phyloP scores from a whole-genome alignment of 2,797 vertebrate species.

The Peromyscus melanophrys region DNA sequence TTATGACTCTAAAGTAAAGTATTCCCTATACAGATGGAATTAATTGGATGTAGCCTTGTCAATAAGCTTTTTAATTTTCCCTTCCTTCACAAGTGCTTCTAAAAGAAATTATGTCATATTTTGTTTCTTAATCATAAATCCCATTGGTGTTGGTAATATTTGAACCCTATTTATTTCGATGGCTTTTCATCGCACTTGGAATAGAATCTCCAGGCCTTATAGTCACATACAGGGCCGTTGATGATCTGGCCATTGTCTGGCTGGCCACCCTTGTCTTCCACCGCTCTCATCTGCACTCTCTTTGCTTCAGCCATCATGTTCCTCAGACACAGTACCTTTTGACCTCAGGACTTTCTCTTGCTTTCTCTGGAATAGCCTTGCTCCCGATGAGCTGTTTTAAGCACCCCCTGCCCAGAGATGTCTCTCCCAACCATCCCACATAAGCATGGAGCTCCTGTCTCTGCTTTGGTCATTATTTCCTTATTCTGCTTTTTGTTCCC shows the following conservation, averaged over 20 bases:
- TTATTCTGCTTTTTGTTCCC: constrained; percentile 29
- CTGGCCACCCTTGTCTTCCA: not conserved
- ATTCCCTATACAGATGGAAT: not conserved
- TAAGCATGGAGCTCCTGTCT: not conserved
- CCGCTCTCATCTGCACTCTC: not conserved
- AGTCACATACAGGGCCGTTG: not conserved
- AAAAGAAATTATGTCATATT: constrained; percentile 10
- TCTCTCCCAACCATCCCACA: not conserved
- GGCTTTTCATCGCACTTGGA: constrained; percentile 11
- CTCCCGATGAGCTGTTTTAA: not conserved
- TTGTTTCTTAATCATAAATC: constrained; percentile 48
- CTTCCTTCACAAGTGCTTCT: constrained; percentile 56
- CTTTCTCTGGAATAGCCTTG: constrained; percentile 61
- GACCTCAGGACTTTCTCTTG: constrained; percentile 1
- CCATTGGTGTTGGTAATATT: constrained; percentile 23
- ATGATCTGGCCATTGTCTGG: not conserved
- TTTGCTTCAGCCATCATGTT: constrained; percentile 1
- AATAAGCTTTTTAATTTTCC: constrained; percentile 13
- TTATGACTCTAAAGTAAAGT: constrained; percentile 92
- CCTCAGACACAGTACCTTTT: not conserved
- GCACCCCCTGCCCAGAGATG: not conserved
- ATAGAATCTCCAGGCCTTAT: constrained; percentile 26
- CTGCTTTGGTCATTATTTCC: not conserved
- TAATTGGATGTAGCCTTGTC: not conserved
- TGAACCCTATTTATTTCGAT: not conserved